Conservation (phyloP, 2,888 invertebrate species). For the Pardosa pseudoannulata region DNA sequence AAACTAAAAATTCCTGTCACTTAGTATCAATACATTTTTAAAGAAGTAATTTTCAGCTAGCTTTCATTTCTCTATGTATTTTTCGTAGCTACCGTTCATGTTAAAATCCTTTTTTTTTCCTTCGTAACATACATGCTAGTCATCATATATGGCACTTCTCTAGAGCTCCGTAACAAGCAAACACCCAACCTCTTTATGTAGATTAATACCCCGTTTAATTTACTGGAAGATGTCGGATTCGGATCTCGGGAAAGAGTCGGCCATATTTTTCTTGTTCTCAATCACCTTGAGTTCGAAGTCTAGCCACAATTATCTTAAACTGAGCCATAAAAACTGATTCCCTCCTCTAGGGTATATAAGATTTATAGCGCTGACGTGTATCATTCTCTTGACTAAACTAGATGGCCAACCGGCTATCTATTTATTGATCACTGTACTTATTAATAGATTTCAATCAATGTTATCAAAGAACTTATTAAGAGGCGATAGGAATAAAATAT, state of each 20-base stretch:
- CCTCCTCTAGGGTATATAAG: background rate
- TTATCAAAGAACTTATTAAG: slow-evolving; percentile 10
- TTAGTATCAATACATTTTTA: too few species aligned
- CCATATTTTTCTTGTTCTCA: background rate
- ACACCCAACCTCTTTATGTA: too few species aligned
- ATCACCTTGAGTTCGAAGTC: slow-evolving; percentile 1
- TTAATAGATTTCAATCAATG: slow-evolving; percentile 15
- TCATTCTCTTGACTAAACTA: background rate
- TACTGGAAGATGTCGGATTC: background rate
- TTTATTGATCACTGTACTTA: slow-evolving; percentile 2
- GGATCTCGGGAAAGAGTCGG: background rate
- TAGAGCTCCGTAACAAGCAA: too few species aligned
- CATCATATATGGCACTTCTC: too few species aligned
- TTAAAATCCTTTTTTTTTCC: too few species aligned
- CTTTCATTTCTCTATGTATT: too few species aligned
- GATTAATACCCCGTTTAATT: too few species aligned
- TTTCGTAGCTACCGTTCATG: too few species aligned
- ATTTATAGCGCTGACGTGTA: slow-evolving; percentile 16
- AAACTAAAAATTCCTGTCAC: too few species aligned
- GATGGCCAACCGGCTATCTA: slow-evolving; percentile 7
- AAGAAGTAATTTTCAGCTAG: too few species aligned
- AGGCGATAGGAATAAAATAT: slow-evolving; percentile 9
- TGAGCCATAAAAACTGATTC: background rate
- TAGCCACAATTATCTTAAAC: background rate
- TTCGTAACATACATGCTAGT: too few species aligned